These are phyloP conservation scores for Resseliella maxima DNA, from an alignment of 2,888 invertebrate genomes.

Conservation along the genomic window DNA sequence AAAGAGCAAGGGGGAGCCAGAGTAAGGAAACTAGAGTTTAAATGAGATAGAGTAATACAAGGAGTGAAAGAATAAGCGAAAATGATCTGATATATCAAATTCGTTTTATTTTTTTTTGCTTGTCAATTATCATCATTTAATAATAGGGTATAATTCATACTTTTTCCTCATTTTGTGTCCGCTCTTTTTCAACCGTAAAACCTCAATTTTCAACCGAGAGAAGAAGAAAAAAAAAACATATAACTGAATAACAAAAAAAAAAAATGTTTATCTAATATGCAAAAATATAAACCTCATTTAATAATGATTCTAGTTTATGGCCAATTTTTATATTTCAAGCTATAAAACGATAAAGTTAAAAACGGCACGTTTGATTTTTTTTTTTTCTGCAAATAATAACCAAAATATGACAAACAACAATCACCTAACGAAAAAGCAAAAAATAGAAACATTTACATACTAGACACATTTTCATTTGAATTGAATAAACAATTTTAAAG, in stretches of 20 bases:
- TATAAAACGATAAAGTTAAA: neutral
- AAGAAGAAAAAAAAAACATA: neutral
- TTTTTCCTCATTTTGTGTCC: neutral
- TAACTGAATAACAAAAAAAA: neutral
- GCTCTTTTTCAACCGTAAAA: constrained; percentile 16
- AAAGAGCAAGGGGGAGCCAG: no score
- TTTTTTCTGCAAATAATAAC: constrained; percentile 17
- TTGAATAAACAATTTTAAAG: neutral
- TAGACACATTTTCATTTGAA: neutral
- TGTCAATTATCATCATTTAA: constrained; percentile 48
- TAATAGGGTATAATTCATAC: constrained; percentile 20
- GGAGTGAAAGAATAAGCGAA: neutral
- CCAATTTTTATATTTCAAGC: neutral
- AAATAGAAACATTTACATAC: no score
- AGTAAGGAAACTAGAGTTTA: no score
- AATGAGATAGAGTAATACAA: no score
- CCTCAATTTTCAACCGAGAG: neutral
- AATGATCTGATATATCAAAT: constrained; percentile 30
- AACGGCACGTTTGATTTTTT: neutral
- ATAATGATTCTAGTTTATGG: constrained; percentile 20
- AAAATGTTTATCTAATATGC: no score
- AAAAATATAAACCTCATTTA: neutral
- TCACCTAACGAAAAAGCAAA: no score
- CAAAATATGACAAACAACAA: constrained; percentile 16
- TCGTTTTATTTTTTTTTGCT: neutral